These are phyloP conservation scores for Oncorhynchus kisutch DNA, from an alignment of 2,113 vertebrate species.

Conservation along the genomic window DNA sequence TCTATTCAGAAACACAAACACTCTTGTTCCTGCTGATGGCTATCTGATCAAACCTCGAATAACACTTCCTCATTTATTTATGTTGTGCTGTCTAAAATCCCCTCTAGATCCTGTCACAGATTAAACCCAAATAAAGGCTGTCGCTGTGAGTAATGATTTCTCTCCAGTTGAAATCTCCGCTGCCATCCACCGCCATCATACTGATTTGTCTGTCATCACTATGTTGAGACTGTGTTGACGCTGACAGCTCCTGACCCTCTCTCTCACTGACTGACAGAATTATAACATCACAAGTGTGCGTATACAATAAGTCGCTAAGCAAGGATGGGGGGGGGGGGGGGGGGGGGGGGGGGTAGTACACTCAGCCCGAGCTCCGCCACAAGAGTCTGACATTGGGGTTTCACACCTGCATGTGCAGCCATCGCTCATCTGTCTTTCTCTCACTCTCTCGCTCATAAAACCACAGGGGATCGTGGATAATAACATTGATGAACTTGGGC, in stretches of 20 bases:
- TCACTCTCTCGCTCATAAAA: background rate
- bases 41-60: background rate
- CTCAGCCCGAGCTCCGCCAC: too few species aligned
- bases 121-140: background rate
- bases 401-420: conserved; percentile 38
- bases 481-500: conserved; percentile 48
- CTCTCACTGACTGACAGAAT: conserved; percentile 1
- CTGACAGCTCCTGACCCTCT: conserved; percentile 26
- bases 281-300: conserved; percentile 24
- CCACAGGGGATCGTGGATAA: conserved; percentile 53
- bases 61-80: background rate
- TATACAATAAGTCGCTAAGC: background rate
- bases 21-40: background rate
- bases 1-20: background rate
- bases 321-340: too few species aligned
- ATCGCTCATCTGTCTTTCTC: background rate
- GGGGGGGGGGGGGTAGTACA: too few species aligned
- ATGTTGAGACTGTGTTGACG: background rate
- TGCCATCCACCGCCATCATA: background rate
- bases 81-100: background rate
- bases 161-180: background rate
- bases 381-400: conserved; percentile 13
- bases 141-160: conserved; percentile 2
- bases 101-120: background rate
- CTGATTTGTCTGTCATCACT: conserved; percentile 12